Evolutionary conservation across 2,888 invertebrate species (phyloP).

Genomic region (Proisotoma minuta): DNA sequence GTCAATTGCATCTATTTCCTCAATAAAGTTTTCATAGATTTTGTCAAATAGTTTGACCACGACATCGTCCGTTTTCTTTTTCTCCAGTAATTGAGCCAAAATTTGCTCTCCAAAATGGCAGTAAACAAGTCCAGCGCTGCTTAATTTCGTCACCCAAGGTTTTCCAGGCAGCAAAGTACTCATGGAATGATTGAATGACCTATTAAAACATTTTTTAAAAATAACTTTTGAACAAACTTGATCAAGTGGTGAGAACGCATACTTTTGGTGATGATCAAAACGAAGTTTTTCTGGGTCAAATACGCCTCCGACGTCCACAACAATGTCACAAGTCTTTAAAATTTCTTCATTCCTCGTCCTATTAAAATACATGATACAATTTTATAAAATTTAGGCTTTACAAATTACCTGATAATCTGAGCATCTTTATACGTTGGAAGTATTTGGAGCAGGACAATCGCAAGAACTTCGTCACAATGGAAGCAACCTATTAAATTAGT

Average conservation of each 20-base stretch:
- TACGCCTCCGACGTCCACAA: slow-evolving; percentile 87
- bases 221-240: neutral
- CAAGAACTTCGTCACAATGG: slow-evolving; percentile 93
- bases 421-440: slow-evolving; percentile 77
- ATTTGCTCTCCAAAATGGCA: slow-evolving; percentile 81
- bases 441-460: slow-evolving; percentile 80
- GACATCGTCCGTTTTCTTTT: slow-evolving; percentile 54
- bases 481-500: slow-evolving; percentile 55
- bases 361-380: slow-evolving; percentile 47
- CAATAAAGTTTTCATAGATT: slow-evolving; percentile 80
- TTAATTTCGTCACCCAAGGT: slow-evolving; percentile 64
- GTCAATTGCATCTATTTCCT: slow-evolving; percentile 94
- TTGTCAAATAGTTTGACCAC: slow-evolving; percentile 61
- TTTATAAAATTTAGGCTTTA: too few species aligned
- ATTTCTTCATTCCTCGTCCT: slow-evolving; percentile 58
- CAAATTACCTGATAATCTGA: slow-evolving; percentile 64
- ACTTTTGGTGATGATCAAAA: slow-evolving; percentile 93
- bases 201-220: too few species aligned
- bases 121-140: slow-evolving; percentile 91
- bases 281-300: slow-evolving; percentile 70
- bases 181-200: slow-evolving; percentile 65
- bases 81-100: slow-evolving; percentile 58
- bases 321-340: slow-evolving; percentile 79
- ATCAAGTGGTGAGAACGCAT: slow-evolving; percentile 16
- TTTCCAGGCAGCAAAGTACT: slow-evolving; percentile 59